Evolutionary conservation across 2,797 vertebrate genomes (phyloP).

Genomic region (Macroramphosus scolopax): DNA sequence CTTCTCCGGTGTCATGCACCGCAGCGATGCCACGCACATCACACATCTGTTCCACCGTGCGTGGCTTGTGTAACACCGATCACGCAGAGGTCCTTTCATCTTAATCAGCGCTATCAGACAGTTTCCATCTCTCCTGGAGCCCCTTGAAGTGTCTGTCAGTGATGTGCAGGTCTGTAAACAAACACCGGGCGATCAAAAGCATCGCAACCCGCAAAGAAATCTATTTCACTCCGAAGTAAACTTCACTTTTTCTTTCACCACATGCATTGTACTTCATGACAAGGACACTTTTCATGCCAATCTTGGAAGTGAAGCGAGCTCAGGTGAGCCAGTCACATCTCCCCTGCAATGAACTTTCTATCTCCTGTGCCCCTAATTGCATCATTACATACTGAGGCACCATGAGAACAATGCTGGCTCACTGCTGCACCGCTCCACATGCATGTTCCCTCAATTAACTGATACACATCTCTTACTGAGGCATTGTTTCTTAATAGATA

Average conservation of each 20-base stretch:
- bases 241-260: not conserved
- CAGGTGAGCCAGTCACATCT: not conserved
- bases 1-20: conserved; percentile 22
- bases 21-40: conserved; percentile 26
- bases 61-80: conserved; percentile 7
- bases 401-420: too few species aligned
- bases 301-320: too few species aligned
- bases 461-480: too few species aligned
- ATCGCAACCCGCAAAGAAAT: conserved; percentile 4
- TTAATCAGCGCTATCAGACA: conserved; percentile 15
- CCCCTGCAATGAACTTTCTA: not conserved
- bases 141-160: conserved; percentile 6
- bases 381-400: too few species aligned
- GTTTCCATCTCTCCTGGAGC: not conserved
- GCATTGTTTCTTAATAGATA: too few species aligned
- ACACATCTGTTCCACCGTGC: conserved; percentile 5
- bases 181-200: conserved; percentile 16
- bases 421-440: too few species aligned
- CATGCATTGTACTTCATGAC: too few species aligned
- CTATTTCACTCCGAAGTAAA: too few species aligned
- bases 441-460: too few species aligned
- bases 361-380: too few species aligned
- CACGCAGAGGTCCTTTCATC: conserved; percentile 4
- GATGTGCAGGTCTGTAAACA: conserved; percentile 28
- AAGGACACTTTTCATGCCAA: too few species aligned